A percentile compares a stretch with the other conserved stretches of the same genome.
These are phyloP conservation scores for Conchocele bisecta DNA, from an alignment of 2,888 invertebrate species.

Conservation along the genomic window DNA sequence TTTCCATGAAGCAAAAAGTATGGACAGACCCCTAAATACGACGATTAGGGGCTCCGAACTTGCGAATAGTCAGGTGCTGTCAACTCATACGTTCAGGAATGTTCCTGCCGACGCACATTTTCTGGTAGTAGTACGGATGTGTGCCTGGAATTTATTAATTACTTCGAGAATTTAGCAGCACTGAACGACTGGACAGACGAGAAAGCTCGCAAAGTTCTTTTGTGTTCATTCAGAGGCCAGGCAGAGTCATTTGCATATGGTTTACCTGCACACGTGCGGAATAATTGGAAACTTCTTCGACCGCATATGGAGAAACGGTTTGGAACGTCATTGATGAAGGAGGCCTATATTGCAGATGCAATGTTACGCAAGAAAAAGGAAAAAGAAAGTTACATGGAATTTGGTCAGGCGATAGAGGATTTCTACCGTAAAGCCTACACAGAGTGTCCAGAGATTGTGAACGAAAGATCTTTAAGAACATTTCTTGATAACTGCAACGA, in stretches of 20 bases:
- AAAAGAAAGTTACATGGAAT: slow-evolving; percentile 35
- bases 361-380: slow-evolving; percentile 14
- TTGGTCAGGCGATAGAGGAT: slow-evolving; percentile 41
- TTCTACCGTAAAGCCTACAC: slow-evolving; percentile 38
- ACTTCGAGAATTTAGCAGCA: slow-evolving; percentile 22
- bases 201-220: slow-evolving; percentile 18
- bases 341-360: slow-evolving; percentile 40
- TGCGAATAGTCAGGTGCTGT: no score
- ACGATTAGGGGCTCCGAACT: no score
- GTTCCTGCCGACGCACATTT: no score
- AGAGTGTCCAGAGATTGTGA: slow-evolving; percentile 21
- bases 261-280: slow-evolving; percentile 2
- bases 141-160: slow-evolving; percentile 16
- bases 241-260: slow-evolving; percentile 41
- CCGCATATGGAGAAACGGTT: slow-evolving; percentile 29
- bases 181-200: slow-evolving; percentile 17
- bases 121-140: no score
- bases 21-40: no score
- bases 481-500: slow-evolving; percentile 41
- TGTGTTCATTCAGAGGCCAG: slow-evolving; percentile 39
- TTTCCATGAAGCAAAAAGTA: no score
- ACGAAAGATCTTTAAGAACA: slow-evolving; percentile 27
- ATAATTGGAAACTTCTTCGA: slow-evolving; percentile 13
- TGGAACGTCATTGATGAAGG: slow-evolving; percentile 34
- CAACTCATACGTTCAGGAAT: no score